Evolutionary conservation across 2,113 vertebrate genomes (phyloP).

Genomic region (Taurulus bubalis): DNA sequence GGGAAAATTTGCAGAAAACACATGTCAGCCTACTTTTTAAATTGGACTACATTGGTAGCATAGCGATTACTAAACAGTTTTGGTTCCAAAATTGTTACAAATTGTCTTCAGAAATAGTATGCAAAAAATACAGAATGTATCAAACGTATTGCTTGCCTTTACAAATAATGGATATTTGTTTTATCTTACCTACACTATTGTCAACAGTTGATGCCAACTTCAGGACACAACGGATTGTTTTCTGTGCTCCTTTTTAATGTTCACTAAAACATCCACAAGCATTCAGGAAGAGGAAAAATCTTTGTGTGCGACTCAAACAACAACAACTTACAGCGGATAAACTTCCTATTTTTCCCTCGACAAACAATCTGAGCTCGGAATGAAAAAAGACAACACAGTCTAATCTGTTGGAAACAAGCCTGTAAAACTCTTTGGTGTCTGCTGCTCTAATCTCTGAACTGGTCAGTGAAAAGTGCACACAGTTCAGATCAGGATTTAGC

Average conservation of each 20-base stretch:
- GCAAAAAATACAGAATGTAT: neutral
- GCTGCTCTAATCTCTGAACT: conserved; percentile 67
- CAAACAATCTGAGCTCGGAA: conserved; percentile 36
- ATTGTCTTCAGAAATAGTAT: neutral
- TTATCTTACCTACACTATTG: neutral
- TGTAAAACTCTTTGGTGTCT: conserved; percentile 68
- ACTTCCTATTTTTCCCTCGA: neutral
- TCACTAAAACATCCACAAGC: neutral
- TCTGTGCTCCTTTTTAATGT: neutral
- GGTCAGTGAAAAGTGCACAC: conserved; percentile 66
- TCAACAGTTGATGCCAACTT: neutral
- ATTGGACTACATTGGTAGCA: neutral
- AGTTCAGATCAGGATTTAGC: conserved; percentile 53
- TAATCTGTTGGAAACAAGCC: conserved; percentile 70
- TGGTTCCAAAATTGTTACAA: neutral
- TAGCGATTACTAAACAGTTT: neutral
- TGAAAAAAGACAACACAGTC: conserved; percentile 50
- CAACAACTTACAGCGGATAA: neutral
- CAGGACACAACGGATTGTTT: neutral
- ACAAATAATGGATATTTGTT: neutral
- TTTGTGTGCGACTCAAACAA: neutral
- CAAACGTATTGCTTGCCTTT: neutral
- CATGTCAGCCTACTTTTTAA: neutral
- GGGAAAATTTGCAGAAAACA: neutral
- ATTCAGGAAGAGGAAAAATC: neutral